Percentiles rank a stretch among this genome's conserved stretches.
Conservation (phyloP, 2,888 invertebrate species). For the Platypus cylindrus region DNA sequence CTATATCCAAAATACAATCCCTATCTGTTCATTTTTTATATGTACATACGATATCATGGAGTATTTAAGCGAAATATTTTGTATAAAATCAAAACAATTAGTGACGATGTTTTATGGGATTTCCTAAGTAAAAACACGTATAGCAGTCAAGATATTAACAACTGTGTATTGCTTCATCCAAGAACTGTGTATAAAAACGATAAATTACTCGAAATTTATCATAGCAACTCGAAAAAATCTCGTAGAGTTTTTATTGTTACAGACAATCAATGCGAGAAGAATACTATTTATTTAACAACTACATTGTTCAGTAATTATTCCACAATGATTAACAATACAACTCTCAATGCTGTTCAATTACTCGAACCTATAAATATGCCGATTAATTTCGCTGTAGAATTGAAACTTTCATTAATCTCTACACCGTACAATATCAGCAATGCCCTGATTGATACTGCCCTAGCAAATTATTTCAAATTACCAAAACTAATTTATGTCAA, state of each 20-base stretch:
- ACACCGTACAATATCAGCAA: constrained; percentile 35
- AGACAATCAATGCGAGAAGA: constrained; percentile 8
- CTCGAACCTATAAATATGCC: constrained; percentile 7
- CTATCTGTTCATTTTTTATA: constrained; percentile 28
- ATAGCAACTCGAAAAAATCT: constrained; percentile 9
- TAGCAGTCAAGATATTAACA: constrained; percentile 23
- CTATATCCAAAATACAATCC: constrained; percentile 23
- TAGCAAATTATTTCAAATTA: constrained; percentile 54
- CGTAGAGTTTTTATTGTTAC: constrained; percentile 17
- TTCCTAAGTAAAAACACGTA: constrained; percentile 12
- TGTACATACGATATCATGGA: constrained; percentile 27
- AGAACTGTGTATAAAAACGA: constrained; percentile 19
- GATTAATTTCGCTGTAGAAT: constrained; percentile 26
- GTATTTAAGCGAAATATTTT: constrained; percentile 20
- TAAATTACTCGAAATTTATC: constrained; percentile 16
- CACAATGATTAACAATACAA: constrained; percentile 16
- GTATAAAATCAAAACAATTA: constrained; percentile 20
- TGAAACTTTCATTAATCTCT: constrained; percentile 28
- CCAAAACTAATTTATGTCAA: constrained; percentile 51
- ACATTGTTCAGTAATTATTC: too few species aligned
- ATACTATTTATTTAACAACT: constrained; percentile 15
- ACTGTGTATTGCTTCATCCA: constrained; percentile 22
- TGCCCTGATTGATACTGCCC: constrained; percentile 41
- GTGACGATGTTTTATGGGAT: constrained; percentile 18
- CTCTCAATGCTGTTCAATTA: constrained; percentile 14